Base-by-base conservation (phyloP, 1,140 invertebrate genomes). In the Amphibalanus amphitrite region DNA sequence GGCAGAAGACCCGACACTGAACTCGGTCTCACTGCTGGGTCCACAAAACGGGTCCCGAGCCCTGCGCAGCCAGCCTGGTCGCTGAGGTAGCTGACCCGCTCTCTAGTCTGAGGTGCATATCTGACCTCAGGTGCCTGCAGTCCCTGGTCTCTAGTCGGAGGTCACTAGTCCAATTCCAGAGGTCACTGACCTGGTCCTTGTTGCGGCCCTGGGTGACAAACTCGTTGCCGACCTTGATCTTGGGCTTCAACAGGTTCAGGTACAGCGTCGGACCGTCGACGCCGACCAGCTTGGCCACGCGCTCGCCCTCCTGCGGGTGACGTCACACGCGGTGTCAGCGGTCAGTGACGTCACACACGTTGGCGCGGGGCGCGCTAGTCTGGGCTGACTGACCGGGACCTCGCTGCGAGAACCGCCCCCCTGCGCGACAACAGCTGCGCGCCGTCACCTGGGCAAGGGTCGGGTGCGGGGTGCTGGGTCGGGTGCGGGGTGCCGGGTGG, bases 401-500 rank as follows among this genome's bases (percentile, higher is more conserved):
- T 78, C 25, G 69, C 75, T 73, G 80, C 78, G 15, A 82, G 95
- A 92, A 82, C 98, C 96, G 76, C 94, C 90, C 6, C 6, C 38
- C 38, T 17, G 6, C 6, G 6, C 38, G 17, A 17, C 6, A 38
- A 17, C 6, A 38, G 38, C 38, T 17, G 6, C 17, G 6, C 38
- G 38, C 6, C 6, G 38, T 38, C 6, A 38, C 38, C 38, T 38
- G 6, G 17, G 38, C 6, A 8, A 6, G 38, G 38, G 38, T 38
- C n/a, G 38, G 38, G 38, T 6, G 38, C 38, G 38, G 38, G 38
- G 38, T 38, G n/a, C 38, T 38, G 38, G 17, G 38, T 6, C n/a
- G 38, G 6, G 6, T 38, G 38, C 38, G 6, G 17, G 6, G 38
- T 6, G 6, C 38, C 6, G 6, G 38, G 38, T 38, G 17, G 38